A percentile compares a stretch with the other conserved stretches of the same genome.
phyloP scores from a whole-genome alignment of 2,888 invertebrate species.

The Habroteleia sp. region DNA sequence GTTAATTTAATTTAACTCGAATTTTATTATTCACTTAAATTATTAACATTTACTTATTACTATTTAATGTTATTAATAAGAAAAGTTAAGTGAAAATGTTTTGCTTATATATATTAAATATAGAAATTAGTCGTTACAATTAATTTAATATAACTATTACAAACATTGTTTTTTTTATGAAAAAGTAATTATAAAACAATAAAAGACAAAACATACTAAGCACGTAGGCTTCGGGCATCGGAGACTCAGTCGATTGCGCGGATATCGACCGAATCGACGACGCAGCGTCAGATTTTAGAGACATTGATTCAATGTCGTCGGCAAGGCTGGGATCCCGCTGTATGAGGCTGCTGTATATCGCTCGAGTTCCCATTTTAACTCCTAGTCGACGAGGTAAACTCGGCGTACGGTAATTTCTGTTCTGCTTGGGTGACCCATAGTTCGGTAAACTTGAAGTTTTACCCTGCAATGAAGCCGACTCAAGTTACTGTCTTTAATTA shows the following conservation, averaged over 20 bases:
- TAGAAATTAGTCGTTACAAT: no score
- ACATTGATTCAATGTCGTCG: slow-evolving; percentile 77
- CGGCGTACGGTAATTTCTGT: slow-evolving; percentile 74
- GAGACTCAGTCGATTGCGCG: slow-evolving; percentile 78
- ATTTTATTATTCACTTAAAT: no score
- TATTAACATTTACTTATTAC: no score
- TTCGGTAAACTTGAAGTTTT: slow-evolving; percentile 77
- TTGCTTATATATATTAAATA: no score
- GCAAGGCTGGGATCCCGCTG: slow-evolving; percentile 74
- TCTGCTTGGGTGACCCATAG: slow-evolving; percentile 73
- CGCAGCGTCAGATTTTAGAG: slow-evolving; percentile 77
- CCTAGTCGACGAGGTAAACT: slow-evolving; percentile 83
- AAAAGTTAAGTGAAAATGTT: no score
- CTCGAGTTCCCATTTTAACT: slow-evolving; percentile 89
- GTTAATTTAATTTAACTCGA: no score
- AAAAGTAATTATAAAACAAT: no score
- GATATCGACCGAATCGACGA: slow-evolving; percentile 77
- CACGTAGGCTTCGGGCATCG: slow-evolving; percentile 82
- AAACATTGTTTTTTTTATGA: no score
- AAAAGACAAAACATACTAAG: slow-evolving; percentile 80
- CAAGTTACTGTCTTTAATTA: no score
- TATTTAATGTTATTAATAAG: no score
- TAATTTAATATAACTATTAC: no score
- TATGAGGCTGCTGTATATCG: slow-evolving; percentile 82
- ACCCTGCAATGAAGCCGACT: slow-evolving; percentile 14